Percentiles rank a stretch among this genome's conserved stretches.
phyloP scores from a whole-genome alignment of 2,888 invertebrate species.

The Zygogramma bicolorata region DNA sequence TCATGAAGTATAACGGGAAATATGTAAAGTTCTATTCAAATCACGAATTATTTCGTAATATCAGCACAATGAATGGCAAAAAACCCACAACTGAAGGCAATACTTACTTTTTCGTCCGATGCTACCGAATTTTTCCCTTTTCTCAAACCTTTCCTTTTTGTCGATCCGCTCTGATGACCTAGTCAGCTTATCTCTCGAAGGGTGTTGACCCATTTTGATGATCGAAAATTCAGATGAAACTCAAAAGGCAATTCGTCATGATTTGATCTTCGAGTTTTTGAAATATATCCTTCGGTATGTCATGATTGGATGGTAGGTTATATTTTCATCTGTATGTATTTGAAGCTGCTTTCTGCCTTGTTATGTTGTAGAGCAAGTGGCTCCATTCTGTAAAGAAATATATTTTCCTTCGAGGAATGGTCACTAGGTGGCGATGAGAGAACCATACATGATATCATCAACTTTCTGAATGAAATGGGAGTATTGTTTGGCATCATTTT shows the following conservation, averaged over 20 bases:
- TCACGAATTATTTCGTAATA: background rate
- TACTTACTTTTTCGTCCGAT: background rate
- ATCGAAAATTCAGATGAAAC: background rate
- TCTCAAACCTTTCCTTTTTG: constrained; percentile 73
- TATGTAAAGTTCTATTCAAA: background rate
- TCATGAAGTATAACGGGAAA: no score
- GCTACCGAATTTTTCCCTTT: constrained; percentile 76
- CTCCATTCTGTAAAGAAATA: background rate
- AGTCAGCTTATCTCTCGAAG: constrained; percentile 80
- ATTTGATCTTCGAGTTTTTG: background rate
- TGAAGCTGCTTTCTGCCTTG: background rate
- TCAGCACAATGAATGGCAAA: background rate
- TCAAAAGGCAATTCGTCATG: background rate
- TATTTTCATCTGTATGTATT: background rate
- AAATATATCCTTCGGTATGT: background rate
- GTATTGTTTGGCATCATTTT: no score
- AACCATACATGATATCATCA: no score
- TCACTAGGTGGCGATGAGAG: background rate
- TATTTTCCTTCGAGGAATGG: background rate
- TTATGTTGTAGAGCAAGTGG: background rate
- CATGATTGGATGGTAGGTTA: background rate
- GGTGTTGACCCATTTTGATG: constrained; percentile 79
- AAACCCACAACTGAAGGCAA: background rate
- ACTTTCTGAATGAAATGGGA: no score
- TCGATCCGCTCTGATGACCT: constrained; percentile 74